Percentiles rank a stretch among this genome's conserved stretches.
These are phyloP conservation scores for Corvus hawaiiensis DNA, from an alignment of 2,113 vertebrate species.

Conservation along the genomic window DNA sequence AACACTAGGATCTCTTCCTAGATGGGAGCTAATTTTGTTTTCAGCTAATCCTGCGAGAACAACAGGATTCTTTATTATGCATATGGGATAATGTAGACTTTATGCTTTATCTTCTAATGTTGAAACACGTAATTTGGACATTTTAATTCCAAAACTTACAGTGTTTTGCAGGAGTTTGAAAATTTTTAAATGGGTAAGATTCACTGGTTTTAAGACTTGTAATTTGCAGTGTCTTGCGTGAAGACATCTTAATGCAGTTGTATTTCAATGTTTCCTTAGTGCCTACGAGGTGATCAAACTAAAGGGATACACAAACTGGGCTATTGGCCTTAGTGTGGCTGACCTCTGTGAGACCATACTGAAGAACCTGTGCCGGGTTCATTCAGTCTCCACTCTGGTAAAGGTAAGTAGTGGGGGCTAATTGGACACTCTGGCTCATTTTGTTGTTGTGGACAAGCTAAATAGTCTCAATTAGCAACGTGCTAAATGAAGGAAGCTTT, in stretches of 20 bases:
- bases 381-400: slow-evolving; percentile 94
- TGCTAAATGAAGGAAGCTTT: neutral
- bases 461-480: neutral
- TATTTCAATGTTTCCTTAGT: slow-evolving; percentile 64
- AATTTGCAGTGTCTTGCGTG: neutral
- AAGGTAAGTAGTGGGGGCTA: slow-evolving; percentile 73
- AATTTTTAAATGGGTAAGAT: neutral
- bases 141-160: neutral
- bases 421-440: neutral
- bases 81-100: neutral
- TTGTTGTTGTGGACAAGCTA: neutral
- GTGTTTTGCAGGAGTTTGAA: neutral
- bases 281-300: slow-evolving; percentile 97
- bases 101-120: neutral
- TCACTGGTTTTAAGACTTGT: neutral
- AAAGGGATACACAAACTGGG: slow-evolving; percentile 99
- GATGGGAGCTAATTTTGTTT: neutral
- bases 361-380: slow-evolving; percentile 87
- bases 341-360: slow-evolving; percentile 90
- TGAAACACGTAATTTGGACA: neutral
- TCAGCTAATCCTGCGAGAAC: neutral
- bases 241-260: neutral
- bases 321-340: slow-evolving; percentile 94
- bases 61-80: neutral
- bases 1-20: neutral